These are phyloP conservation scores for Emydoidea blandingii DNA, from an alignment of 2,797 vertebrate genomes.

Conservation along the genomic window DNA sequence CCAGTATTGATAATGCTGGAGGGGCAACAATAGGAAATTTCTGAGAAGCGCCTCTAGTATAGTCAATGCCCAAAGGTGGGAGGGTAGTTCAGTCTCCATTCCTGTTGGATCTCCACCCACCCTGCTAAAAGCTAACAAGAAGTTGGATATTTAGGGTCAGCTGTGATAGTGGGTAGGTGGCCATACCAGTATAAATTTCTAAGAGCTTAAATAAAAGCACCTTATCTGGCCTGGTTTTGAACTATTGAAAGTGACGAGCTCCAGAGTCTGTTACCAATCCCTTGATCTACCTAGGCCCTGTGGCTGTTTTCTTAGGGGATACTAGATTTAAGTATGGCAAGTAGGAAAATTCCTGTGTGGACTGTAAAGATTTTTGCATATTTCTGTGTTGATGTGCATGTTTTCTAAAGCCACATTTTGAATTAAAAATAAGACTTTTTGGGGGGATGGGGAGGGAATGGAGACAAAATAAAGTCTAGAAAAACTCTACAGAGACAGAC, in stretches of 20 bases:
- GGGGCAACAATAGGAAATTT: not conserved
- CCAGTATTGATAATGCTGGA: not conserved
- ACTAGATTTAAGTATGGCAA: not conserved
- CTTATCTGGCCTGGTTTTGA: conserved; percentile 22
- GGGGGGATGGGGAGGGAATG: too few species aligned
- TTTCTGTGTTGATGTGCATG: not conserved
- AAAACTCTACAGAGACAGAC: not conserved
- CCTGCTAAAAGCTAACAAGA: conserved; percentile 21
- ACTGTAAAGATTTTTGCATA: conserved; percentile 45
- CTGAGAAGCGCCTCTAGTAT: not conserved
- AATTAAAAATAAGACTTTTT: conserved; percentile 24
- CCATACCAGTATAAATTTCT: not conserved
- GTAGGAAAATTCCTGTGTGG: conserved; percentile 36
- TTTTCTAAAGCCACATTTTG: conserved; percentile 7
- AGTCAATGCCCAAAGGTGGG: not conserved
- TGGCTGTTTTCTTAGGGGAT: not conserved
- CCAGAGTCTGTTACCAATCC: conserved; percentile 16
- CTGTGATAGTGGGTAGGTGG: not conserved
- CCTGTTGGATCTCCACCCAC: not conserved
- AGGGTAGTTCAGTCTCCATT: not conserved
- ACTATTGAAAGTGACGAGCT: not conserved
- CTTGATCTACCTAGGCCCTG: not conserved
- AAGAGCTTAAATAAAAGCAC: conserved; percentile 41
- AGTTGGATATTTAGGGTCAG: conserved; percentile 33
- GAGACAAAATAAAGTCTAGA: too few species aligned